Evolutionary conservation across 2,888 invertebrate genomes (phyloP).

Genomic region (Cordilura impudica): DNA sequence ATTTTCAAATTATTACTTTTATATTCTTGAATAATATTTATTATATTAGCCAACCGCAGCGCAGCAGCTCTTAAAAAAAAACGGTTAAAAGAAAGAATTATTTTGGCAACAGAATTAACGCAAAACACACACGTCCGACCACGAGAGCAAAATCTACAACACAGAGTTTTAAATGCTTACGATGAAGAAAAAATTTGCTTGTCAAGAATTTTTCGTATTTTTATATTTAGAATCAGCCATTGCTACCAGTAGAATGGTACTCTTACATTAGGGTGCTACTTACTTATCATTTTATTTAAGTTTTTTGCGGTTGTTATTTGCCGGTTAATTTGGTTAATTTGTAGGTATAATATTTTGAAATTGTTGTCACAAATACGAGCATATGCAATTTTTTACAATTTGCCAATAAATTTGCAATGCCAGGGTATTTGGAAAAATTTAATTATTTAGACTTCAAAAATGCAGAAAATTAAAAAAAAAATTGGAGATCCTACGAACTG

Average conservation of each 20-base stretch:
- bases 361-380: too few relatives aligned
- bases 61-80: conserved; percentile 64
- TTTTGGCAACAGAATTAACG: conserved; percentile 49
- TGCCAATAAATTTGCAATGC: too few relatives aligned
- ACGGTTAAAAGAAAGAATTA: conserved; percentile 2
- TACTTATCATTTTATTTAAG: too few relatives aligned
- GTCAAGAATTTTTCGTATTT: conserved; percentile 28
- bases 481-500: too few relatives aligned
- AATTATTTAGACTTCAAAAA: too few relatives aligned
- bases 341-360: too few relatives aligned
- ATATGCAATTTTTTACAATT: too few relatives aligned
- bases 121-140: conserved; percentile 60
- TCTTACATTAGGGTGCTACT: too few relatives aligned
- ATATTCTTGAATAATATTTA: conserved; percentile 38
- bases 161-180: conserved; percentile 46
- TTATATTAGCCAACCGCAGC: conserved; percentile 65
- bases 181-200: conserved; percentile 41
- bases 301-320: too few relatives aligned
- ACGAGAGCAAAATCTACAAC: conserved; percentile 65
- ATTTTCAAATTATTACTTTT: conserved; percentile 40
- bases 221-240: conserved; percentile 59
- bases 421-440: too few relatives aligned
- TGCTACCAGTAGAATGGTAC: conserved; percentile 44
- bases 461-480: too few relatives aligned
- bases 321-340: too few relatives aligned